Evolutionary conservation across 2,797 vertebrate species (phyloP), one percentile per base, ranked within the genome.

Genomic region (Mycteria americana): DNA sequence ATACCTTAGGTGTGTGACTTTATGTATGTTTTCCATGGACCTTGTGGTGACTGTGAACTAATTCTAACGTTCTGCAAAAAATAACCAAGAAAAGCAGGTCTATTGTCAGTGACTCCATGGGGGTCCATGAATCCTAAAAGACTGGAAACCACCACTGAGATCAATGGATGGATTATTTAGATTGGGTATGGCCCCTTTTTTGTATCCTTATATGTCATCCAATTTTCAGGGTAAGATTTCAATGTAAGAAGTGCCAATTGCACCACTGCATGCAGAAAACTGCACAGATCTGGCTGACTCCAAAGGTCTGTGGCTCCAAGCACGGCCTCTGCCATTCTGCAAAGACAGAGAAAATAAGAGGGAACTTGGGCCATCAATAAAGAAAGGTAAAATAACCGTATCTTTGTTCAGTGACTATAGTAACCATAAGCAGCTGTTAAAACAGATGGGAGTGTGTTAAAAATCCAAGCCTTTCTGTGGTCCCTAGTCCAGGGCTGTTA

Each of bases 401-500:
- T 94, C 74, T 97, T 95, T 96, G 85, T 94, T 96, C 94, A 89
- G 65, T 80, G 88, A 67, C 79, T 64, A 9, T 11, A 82, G 86
- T 88, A 96, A 95, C 92, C 68, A 39, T 83, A 92, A 95, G 45
- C 95, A 97, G 94, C 95, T 97, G 85, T 95, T 95, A 87, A 97
- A 97, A 95, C 94, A 97, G 37, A 54, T 83, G 22, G 68, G 56
- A 91, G 75, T 3, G 5, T 62, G 85, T 81, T 91, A 94, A 93
- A 95, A 89, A 85, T 54, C 88, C 76, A 77, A 73, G 75, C 37
- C 37, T 93, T 93, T 74, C 90, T 75, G 43, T 64, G 64, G 64
- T 95, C 53, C 68, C 69, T 35, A n/a, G 51, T 87, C 57, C 60
- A 35, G 54, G 43, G 64, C 67, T 79, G 56, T 54, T 91, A 78